Evolutionary conservation across 1,140 invertebrate species (phyloP).

Genomic region (Limonius californicus): DNA sequence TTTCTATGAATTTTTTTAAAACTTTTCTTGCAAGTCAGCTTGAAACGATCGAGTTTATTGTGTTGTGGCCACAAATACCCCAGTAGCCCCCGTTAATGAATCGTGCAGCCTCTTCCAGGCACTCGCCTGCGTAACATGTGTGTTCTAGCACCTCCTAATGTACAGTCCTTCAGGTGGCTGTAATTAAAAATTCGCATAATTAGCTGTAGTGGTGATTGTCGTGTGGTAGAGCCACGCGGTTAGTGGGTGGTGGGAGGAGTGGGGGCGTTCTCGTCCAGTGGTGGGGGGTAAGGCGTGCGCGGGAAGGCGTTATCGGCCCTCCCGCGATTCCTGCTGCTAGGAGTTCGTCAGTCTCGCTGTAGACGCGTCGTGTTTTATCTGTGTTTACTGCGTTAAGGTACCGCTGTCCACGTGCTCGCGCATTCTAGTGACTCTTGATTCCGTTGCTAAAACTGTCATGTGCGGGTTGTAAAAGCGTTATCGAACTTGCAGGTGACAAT

Average conservation of each 20-base stretch:
- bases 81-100: no score
- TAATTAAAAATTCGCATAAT: slow-evolving; percentile 26
- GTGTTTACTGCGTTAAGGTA: not conserved
- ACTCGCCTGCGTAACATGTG: no score
- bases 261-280: slow-evolving; percentile 32
- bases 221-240: slow-evolving; percentile 38
- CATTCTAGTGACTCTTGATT: not conserved
- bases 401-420: slow-evolving; percentile 17
- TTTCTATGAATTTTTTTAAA: no score
- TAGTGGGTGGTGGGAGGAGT: slow-evolving; percentile 43
- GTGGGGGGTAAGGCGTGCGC: slow-evolving; percentile 45
- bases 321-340: slow-evolving; percentile 26
- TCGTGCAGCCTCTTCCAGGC: no score
- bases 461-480: slow-evolving; percentile 15
- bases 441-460: not conserved
- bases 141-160: not conserved
- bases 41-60: no score
- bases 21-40: no score
- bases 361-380: slow-evolving; percentile 13
- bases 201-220: slow-evolving; percentile 33
- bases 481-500: slow-evolving; percentile 25
- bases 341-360: slow-evolving; percentile 28
- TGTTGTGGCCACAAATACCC: no score
- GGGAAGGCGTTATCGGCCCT: slow-evolving; percentile 37
- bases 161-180: slow-evolving; percentile 1